A percentile compares a stretch with the other conserved stretches of the same genome.
These are phyloP conservation scores for Petrocephalus microphthalmus DNA, from an alignment of 2,113 vertebrate genomes.

Conservation along the genomic window DNA sequence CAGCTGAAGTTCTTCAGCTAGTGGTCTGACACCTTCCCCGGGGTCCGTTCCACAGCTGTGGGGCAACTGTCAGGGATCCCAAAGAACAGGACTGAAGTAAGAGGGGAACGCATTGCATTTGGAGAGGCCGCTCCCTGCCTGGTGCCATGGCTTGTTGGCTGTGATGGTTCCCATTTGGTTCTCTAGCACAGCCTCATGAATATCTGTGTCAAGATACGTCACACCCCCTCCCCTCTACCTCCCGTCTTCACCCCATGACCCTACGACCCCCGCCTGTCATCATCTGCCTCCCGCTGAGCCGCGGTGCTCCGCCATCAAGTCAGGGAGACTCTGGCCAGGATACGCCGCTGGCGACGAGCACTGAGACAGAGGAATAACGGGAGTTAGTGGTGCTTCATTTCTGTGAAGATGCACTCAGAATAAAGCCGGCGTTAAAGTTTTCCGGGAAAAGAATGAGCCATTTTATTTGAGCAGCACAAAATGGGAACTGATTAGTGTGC, in stretches of 20 bases:
- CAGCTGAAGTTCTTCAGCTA: neutral
- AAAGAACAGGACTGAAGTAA: neutral
- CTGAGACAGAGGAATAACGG: neutral
- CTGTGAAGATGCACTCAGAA: neutral
- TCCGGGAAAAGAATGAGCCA: neutral
- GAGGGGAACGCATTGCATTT: neutral
- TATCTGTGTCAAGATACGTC: neutral
- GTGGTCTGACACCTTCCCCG: neutral
- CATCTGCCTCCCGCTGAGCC: neutral
- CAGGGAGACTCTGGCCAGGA: neutral
- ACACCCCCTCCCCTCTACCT: neutral
- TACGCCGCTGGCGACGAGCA: no score
- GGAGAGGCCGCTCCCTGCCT: neutral
- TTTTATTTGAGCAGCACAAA: neutral
- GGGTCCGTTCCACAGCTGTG: neutral
- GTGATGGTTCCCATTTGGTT: neutral
- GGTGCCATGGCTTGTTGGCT: neutral
- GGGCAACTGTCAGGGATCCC: neutral
- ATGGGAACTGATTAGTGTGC: conserved; percentile 1
- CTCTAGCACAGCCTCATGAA: neutral
- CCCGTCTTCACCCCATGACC: neutral
- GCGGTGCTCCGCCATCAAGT: neutral
- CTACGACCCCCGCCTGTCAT: neutral
- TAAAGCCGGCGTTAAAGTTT: neutral
- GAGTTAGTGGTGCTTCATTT: neutral